A percentile compares a stretch with the other conserved stretches of the same genome.
These are phyloP conservation scores for Ictalurus furcatus DNA, from an alignment of 2,113 vertebrate genomes.

Conservation along the genomic window DNA sequence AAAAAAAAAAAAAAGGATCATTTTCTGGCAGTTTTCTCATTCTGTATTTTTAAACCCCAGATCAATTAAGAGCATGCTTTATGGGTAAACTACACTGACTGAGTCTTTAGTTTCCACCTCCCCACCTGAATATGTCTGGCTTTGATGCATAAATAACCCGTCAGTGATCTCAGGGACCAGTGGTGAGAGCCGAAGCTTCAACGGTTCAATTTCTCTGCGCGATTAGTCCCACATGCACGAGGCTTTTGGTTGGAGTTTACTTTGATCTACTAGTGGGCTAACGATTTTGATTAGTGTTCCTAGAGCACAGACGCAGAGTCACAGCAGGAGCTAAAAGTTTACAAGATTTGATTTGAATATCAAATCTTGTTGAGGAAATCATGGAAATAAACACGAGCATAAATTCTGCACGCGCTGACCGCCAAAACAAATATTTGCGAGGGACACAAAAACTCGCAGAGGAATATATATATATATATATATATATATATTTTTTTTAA, in stretches of 20 bases:
- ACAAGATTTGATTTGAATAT: conserved; percentile 26
- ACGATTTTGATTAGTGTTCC: conserved; percentile 57
- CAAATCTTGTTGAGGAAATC: conserved; percentile 1
- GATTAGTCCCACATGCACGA: conserved; percentile 41
- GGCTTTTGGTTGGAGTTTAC: conserved; percentile 61
- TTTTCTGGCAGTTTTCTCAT: not conserved
- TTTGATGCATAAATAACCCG: conserved; percentile 50
- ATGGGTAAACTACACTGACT: conserved; percentile 20
- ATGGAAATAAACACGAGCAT: not conserved
- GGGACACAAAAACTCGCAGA: not conserved
- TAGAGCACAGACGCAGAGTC: conserved; percentile 50
- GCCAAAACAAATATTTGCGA: not conserved
- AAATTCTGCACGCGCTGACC: not conserved
- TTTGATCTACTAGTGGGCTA: conserved; percentile 53
- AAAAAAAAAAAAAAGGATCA: too few relatives aligned
- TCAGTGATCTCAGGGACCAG: conserved; percentile 48
- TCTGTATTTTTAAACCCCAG: not conserved
- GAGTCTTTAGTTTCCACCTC: conserved; percentile 31
- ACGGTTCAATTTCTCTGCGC: conserved; percentile 38
- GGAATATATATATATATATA: not conserved
- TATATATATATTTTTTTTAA: not conserved
- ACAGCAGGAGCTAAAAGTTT: conserved; percentile 8
- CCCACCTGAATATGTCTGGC: conserved; percentile 42
- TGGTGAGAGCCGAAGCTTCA: conserved; percentile 45
- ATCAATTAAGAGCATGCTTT: conserved; percentile 22